Evolutionary conservation across 1,140 invertebrate genomes (phyloP), one percentile per base, ranked within the genome.

Genomic region (Holcopasites calliopsidis): DNA sequence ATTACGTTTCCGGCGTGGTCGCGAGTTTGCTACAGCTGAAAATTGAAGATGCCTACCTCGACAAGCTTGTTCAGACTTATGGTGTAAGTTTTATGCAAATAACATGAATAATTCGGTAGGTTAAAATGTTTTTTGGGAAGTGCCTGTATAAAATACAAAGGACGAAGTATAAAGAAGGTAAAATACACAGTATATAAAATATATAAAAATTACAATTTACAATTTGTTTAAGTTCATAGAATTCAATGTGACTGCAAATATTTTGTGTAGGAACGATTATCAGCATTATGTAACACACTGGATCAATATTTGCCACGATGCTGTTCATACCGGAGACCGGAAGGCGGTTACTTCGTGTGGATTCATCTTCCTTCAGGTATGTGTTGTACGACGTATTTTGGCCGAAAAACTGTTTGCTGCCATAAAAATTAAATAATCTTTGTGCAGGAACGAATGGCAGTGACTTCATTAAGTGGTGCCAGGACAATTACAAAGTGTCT

Each of bases 321-420:
- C 42, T 94, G 93, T 80, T 90, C 82, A 5, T 91, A 92, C 65
- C 50, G 80, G 1, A 84, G 85, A 65, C 92, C 93, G 11, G 58
- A 81, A 68, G 94, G 94, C 3, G 94, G 94, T 31, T 94, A 93
- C 76, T 94, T 94, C 76, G 85, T 94, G 54, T 94, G 94, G 94
- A 86, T 94, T 61, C 83, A 87, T 73, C 77, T 93, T 60, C 92
- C 93, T 1, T 60, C 83, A 61, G 80, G 84, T 90, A 52, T 82
- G 80, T 70, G 79, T 0, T 0, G 61, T 55, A 38, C n/a, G 18
- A 44, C 60, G 5, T 6, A 42, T 42, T 23, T 3, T 33, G 11
- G 10, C 1, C 65, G 21, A 54, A 10, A 49, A 42, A 28, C 38
- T n/a, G 5, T 38, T 11, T 3, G 10, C 7, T 35, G 8, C 38